phyloP scores from a whole-genome alignment of 2,888 invertebrate genomes.

The Acrobasis repandana region DNA sequence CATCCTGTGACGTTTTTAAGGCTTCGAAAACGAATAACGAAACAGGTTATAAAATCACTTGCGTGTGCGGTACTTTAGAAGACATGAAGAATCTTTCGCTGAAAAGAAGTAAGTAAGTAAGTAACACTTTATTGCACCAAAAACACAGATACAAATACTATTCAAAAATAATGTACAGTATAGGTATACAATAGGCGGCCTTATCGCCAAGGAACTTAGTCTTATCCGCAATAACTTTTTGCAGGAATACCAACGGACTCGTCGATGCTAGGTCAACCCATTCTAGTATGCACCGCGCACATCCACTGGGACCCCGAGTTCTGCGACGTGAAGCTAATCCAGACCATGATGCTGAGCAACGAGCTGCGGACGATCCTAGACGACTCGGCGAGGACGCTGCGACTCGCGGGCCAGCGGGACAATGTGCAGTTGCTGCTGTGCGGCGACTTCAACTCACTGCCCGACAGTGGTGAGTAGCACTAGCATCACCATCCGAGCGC shows the following conservation, averaged over 20 bases:
- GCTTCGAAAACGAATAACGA: too few relatives aligned
- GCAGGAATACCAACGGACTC: constrained; percentile 88
- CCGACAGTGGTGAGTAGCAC: constrained; percentile 79
- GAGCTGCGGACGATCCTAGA: constrained; percentile 95
- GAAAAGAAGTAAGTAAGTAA: too few relatives aligned
- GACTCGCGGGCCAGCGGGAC: constrained; percentile 87
- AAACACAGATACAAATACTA: too few relatives aligned
- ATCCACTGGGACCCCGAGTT: constrained; percentile 99
- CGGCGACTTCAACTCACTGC: constrained; percentile 99
- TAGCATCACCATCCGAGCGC: too few relatives aligned
- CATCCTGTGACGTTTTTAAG: too few relatives aligned
- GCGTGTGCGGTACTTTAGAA: too few relatives aligned
- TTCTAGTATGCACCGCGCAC: constrained; percentile 98
- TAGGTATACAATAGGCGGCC: too few relatives aligned
- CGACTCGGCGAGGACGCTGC: constrained; percentile 91
- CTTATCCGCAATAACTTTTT: constrained; percentile 21
- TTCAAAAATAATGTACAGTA: too few relatives aligned
- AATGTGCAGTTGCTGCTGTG: constrained; percentile 96
- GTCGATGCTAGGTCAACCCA: constrained; percentile 90
- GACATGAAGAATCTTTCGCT: too few relatives aligned
- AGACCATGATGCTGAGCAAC: constrained; percentile 99
- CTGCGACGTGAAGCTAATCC: constrained; percentile 99
- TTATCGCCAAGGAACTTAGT: too few relatives aligned
- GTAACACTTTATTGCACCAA: too few relatives aligned
- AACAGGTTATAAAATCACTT: too few relatives aligned